A percentile compares a stretch with the other conserved stretches of the same genome.
Conservation (phyloP, 2,797 vertebrate genomes). For the Ataeniobius toweri region DNA sequence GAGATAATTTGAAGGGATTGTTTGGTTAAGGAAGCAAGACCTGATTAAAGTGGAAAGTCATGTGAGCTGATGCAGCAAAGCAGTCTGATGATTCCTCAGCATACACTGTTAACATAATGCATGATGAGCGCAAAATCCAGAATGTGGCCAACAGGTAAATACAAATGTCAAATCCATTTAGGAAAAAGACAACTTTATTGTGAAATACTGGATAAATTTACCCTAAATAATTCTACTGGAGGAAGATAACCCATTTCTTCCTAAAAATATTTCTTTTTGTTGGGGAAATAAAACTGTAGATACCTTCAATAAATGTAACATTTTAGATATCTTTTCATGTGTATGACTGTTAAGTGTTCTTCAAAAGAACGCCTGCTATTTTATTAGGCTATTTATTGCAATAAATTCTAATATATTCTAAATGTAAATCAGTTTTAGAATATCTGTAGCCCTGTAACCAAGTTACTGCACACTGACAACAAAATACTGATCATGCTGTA, state of each 20-base stretch:
- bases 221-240: not conserved
- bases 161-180: not conserved
- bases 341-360: not conserved
- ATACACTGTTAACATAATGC: not conserved
- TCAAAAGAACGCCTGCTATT: not conserved
- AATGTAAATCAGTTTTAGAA: not conserved
- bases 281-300: not conserved
- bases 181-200: conserved; percentile 31
- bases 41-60: conserved; percentile 23
- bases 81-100: not conserved
- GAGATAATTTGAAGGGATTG: conserved; percentile 22
- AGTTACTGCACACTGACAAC: not conserved
- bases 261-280: not conserved
- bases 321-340: not conserved
- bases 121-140: not conserved
- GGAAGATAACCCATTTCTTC: not conserved
- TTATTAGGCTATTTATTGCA: not conserved
- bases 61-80: conserved; percentile 13
- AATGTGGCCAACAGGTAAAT: not conserved
- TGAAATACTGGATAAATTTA: not conserved
- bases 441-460: not conserved
- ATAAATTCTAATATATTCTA: not conserved
- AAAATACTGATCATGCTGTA: not conserved
- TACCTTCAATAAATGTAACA: not conserved
- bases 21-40: conserved; percentile 26